phyloP scores from a whole-genome alignment of 2,113 vertebrate genomes.

The Pachyramphus minor region DNA sequence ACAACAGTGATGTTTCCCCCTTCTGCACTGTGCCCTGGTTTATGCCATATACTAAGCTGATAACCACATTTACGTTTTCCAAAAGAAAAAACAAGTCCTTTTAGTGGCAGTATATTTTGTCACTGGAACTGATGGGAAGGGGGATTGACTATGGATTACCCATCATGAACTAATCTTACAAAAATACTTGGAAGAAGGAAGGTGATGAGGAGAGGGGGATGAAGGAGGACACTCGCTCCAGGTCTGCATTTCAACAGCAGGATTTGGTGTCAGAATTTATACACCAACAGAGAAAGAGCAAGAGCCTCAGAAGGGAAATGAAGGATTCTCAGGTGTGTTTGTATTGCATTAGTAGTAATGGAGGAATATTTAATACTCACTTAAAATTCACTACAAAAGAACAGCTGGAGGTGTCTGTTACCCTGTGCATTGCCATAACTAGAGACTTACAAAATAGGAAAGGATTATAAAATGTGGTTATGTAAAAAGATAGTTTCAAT shows the following conservation, averaged over 20 bases:
- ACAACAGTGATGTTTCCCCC: neutral
- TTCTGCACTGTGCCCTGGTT: neutral
- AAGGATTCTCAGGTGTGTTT: neutral
- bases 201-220: neutral
- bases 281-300: neutral
- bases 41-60: slow-evolving; percentile 31
- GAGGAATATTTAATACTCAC: neutral
- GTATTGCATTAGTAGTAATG: neutral
- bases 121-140: neutral
- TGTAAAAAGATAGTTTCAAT: neutral
- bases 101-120: neutral
- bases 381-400: neutral
- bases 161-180: neutral
- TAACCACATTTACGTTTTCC: slow-evolving; percentile 47
- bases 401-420: neutral
- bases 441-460: neutral
- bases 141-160: neutral
- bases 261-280: neutral
- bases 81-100: slow-evolving; percentile 23
- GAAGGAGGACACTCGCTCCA: neutral
- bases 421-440: neutral
- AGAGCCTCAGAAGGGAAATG: neutral
- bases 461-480: neutral
- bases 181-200: neutral
- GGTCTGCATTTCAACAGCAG: neutral